phyloP scores from a whole-genome alignment of 2,888 invertebrate genomes.

The Scrobipalpa atriplicella region DNA sequence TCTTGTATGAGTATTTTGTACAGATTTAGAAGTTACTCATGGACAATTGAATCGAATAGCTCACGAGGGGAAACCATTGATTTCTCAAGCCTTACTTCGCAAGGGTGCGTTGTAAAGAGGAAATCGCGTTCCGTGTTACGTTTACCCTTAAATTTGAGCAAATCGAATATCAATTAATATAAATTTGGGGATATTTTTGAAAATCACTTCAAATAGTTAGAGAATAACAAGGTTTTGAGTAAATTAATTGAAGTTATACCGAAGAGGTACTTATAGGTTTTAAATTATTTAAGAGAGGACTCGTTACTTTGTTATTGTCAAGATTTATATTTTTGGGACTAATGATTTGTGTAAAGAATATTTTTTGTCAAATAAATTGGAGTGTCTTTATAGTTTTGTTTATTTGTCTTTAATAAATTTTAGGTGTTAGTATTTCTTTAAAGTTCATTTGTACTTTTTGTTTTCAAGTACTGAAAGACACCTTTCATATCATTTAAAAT shows the following conservation, averaged over 20 bases:
- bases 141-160: slow-evolving; percentile 60
- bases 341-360: too few relatives aligned
- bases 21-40: slow-evolving; percentile 24
- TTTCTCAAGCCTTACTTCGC: slow-evolving; percentile 65
- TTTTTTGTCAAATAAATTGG: not conserved
- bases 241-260: too few relatives aligned
- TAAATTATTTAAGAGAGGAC: too few relatives aligned
- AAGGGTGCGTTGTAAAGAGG: slow-evolving; percentile 53
- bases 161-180: slow-evolving; percentile 64
- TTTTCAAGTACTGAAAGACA: too few relatives aligned
- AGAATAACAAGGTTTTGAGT: not conserved
- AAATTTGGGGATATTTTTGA: slow-evolving; percentile 29
- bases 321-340: too few relatives aligned
- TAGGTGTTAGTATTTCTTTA: too few relatives aligned
- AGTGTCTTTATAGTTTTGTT: too few relatives aligned
- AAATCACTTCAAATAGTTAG: not conserved
- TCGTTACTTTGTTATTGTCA: too few relatives aligned
- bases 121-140: slow-evolving; percentile 64
- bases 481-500: too few relatives aligned
- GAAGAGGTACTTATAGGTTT: too few relatives aligned
- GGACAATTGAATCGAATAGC: slow-evolving; percentile 22
- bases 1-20: not conserved
- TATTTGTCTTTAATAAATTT: too few relatives aligned
- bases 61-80: slow-evolving; percentile 52
- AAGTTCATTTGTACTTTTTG: too few relatives aligned